phyloP scores from a whole-genome alignment of 1,140 invertebrate genomes.

The Amyelois transitella region DNA sequence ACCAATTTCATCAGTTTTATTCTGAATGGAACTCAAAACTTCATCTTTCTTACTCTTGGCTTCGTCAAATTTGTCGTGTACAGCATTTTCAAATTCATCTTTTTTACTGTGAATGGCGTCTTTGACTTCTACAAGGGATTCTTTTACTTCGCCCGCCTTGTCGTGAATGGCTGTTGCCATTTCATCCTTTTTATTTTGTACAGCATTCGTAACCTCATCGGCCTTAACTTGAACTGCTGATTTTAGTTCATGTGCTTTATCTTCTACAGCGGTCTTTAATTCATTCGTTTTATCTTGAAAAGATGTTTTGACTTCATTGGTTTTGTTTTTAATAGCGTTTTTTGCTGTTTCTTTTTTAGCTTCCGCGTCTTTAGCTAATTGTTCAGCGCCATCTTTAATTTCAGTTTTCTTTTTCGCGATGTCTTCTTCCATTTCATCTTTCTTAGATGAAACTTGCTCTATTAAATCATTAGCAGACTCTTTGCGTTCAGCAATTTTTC shows the following conservation, averaged over 20 bases:
- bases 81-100: slow-evolving; percentile 11
- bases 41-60: slow-evolving; percentile 15
- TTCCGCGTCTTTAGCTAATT: slow-evolving; percentile 25
- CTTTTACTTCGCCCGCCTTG: background rate
- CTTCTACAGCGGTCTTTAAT: slow-evolving; percentile 18
- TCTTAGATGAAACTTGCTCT: slow-evolving; percentile 40
- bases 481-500: slow-evolving; percentile 47
- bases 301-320: slow-evolving; percentile 7
- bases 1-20: slow-evolving; percentile 16
- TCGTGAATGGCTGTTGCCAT: background rate
- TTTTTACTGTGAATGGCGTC: slow-evolving; percentile 6
- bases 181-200: slow-evolving; percentile 9
- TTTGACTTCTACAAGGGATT: background rate
- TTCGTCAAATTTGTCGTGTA: slow-evolving; percentile 13
- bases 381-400: slow-evolving; percentile 38
- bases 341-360: slow-evolving; percentile 10
- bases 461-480: slow-evolving; percentile 41
- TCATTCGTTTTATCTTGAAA: slow-evolving; percentile 15
- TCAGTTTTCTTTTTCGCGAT: slow-evolving; percentile 44
- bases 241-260: slow-evolving; percentile 24
- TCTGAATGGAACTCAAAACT: slow-evolving; percentile 11
- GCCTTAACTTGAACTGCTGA: slow-evolving; percentile 16
- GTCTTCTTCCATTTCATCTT: slow-evolving; percentile 45
- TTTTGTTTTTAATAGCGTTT: slow-evolving; percentile 11
- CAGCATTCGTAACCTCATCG: background rate